Base-by-base conservation (phyloP, 92 coral and sea anemone genomes). In the Heliopora coerulea region DNA sequence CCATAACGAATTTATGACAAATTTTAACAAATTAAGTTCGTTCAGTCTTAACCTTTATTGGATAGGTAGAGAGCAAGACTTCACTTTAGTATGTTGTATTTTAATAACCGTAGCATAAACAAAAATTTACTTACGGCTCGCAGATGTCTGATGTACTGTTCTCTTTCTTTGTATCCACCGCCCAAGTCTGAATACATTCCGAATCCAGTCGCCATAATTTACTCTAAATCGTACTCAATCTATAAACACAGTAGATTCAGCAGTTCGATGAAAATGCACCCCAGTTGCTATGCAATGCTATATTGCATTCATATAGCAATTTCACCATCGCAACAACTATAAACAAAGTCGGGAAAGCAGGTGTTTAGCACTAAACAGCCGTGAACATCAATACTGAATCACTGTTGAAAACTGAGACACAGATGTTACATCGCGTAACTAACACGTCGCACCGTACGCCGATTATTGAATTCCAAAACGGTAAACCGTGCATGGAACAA, bases 271-370 rank as follows among this genome's bases (percentile, higher is more conserved):
- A 46, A 46, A 46, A 2, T 6, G n/a, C 52, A 46, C 15, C 15
- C 2, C 10, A 46, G n/a, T 15, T 8, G n/a, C 10, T 2, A 46
- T 46, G 15, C 15, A 46, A 46, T 15, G n/a, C 52, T 2, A 46
- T 46, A 8, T 7, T 46, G 52, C 10, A 37, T 4, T 8, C 2
- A n/a, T 15, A 46, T 46, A 15, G 52, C 52, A 6, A 2, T 15
- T 46, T 46, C 52, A 46, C 52, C 52, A 46, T 46, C 52, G 52
- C 52, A 46, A 46, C 52, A 46, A 46, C n/a, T 46, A 46, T 46
- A 8, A 46, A 46, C 52, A 46, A 46, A 8, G 10, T 46, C 52
- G 4, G 52, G 10, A 46, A 46, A 46, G 52, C 52, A 46, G 52
- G 52, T 46, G 52, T 46, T 46, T 46, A 12, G 6, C 42, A 37